Percentiles rank a stretch among this genome's conserved stretches.
These are phyloP conservation scores for Parasteatoda lunata DNA, from an alignment of 2,888 invertebrate genomes.

Conservation along the genomic window DNA sequence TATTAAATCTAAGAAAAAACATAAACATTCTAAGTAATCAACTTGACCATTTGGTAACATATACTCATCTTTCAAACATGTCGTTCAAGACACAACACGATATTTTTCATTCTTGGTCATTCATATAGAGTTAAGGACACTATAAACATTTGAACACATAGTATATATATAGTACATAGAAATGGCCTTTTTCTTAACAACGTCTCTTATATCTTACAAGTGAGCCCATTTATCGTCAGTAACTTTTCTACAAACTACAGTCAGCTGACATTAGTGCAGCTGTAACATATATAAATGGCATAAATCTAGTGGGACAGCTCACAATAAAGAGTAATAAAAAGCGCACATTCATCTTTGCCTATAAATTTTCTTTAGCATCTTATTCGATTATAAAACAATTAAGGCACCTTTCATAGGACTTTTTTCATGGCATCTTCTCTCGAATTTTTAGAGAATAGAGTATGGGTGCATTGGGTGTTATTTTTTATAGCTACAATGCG, in stretches of 20 bases:
- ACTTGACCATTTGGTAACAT: too few species aligned
- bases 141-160: not conserved
- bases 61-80: too few species aligned
- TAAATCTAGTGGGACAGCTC: slow-evolving; percentile 13
- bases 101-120: not conserved
- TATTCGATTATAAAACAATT: slow-evolving; percentile 44
- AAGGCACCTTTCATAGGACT: slow-evolving; percentile 42
- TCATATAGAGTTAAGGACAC: not conserved
- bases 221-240: slow-evolving; percentile 8
- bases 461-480: not conserved
- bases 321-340: slow-evolving; percentile 46
- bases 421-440: not conserved
- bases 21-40: too few species aligned
- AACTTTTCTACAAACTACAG: slow-evolving; percentile 18
- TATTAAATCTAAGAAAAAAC: too few species aligned
- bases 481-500: not conserved
- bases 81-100: too few species aligned
- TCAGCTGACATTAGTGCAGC: slow-evolving; percentile 21
- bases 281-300: not conserved
- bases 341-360: slow-evolving; percentile 3
- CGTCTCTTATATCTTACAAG: not conserved
- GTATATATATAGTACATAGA: not conserved
- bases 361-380: not conserved
- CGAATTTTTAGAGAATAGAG: not conserved
- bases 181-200: too few species aligned